Evolutionary conservation across 2,888 invertebrate species (phyloP).

Genomic region (Sinodicranocentrus sp.): DNA sequence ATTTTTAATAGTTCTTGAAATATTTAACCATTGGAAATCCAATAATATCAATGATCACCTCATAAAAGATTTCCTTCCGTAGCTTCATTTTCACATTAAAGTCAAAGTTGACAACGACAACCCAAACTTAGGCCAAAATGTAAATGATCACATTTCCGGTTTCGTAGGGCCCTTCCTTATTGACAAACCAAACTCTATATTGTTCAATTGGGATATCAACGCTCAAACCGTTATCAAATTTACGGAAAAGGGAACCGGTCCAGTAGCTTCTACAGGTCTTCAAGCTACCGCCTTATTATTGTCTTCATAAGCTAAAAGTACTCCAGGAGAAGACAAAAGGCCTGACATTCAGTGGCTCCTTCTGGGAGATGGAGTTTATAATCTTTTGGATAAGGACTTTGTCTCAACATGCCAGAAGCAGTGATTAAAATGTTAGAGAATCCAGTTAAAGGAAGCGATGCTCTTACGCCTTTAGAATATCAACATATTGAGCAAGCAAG

Average conservation of each 20-base stretch:
- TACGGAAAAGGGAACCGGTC: slow-evolving; percentile 71
- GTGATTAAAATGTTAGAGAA: slow-evolving; percentile 69
- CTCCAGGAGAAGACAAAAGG: slow-evolving; percentile 65
- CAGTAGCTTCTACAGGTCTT: slow-evolving; percentile 71
- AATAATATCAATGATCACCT: no score
- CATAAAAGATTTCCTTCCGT: not conserved
- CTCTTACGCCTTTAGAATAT: slow-evolving; percentile 73
- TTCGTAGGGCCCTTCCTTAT: slow-evolving; percentile 74
- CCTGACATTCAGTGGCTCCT: slow-evolving; percentile 74
- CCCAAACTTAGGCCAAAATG: slow-evolving; percentile 73
- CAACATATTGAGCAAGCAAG: slow-evolving; percentile 68
- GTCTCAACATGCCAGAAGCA: slow-evolving; percentile 71
- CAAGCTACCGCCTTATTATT: slow-evolving; percentile 72
- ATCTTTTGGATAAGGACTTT: slow-evolving; percentile 67
- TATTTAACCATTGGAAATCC: no score
- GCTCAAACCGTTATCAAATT: slow-evolving; percentile 69
- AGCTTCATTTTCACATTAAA: slow-evolving; percentile 65
- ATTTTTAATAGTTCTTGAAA: no score
- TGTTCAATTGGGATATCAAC: slow-evolving; percentile 73
- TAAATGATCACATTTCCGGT: slow-evolving; percentile 71
- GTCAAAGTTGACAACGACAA: slow-evolving; percentile 68
- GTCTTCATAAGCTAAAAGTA: slow-evolving; percentile 66
- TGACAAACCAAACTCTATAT: slow-evolving; percentile 70
- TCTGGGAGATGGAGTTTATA: slow-evolving; percentile 71
- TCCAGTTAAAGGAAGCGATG: slow-evolving; percentile 69